phyloP scores from a whole-genome alignment of 2,113 vertebrate genomes.

The Aix galericulata region DNA sequence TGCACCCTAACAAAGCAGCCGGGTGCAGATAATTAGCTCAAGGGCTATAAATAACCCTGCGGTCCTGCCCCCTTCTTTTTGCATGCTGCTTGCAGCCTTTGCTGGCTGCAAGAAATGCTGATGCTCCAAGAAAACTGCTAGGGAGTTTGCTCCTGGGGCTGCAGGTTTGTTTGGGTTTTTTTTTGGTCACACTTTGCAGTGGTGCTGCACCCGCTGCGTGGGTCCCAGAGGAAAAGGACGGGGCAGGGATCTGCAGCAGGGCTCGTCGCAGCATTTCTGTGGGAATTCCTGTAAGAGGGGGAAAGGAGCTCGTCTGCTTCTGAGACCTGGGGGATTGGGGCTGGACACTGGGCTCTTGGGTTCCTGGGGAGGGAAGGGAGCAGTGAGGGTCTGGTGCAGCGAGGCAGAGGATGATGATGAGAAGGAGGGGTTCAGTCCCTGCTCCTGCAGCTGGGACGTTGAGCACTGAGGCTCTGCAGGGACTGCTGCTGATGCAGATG shows the following conservation, averaged over 20 bases:
- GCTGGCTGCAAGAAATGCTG: neutral
- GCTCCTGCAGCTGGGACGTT: no score
- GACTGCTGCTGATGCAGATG: rapidly evolving
- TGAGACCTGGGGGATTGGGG: rapidly evolving
- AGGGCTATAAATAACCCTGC: neutral
- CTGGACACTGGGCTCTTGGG: rapidly evolving
- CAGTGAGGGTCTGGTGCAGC: rapidly evolving
- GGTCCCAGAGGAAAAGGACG: neutral
- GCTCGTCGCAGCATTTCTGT: rapidly evolving
- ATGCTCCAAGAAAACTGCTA: neutral
- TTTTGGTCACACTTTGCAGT: neutral
- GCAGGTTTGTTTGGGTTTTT: no score
- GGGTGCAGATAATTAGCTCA: neutral
- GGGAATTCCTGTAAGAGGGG: rapidly evolving
- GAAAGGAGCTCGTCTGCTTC: neutral
- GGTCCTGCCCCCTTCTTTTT: neutral
- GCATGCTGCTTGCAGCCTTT: rapidly evolving
- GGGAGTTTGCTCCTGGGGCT: no score
- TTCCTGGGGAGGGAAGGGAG: rapidly evolving
- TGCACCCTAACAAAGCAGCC: rapidly evolving
- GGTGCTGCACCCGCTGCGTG: neutral
- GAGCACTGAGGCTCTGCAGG: neutral
- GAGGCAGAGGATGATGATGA: neutral
- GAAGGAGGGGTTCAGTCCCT: neutral
- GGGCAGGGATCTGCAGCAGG: rapidly evolving